Evolutionary conservation across 2,888 invertebrate species (phyloP).

Genomic region (Melipona bicolor): DNA sequence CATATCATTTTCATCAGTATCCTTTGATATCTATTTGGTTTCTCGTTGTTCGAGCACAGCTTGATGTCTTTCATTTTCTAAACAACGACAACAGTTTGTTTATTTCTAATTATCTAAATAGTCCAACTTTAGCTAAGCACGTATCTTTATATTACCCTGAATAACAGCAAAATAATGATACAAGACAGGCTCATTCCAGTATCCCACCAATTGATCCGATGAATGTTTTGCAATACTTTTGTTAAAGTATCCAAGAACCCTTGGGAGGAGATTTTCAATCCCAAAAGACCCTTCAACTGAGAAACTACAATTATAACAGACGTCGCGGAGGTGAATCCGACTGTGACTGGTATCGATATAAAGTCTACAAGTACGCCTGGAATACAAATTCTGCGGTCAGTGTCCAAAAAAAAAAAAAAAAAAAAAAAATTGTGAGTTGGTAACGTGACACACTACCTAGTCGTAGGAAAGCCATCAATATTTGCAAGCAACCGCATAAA

Average conservation of each 20-base stretch:
- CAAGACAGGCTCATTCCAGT: conserved; percentile 90
- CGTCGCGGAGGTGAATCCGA: conserved; percentile 96
- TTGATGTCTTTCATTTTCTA: conserved; percentile 91
- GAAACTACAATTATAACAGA: conserved; percentile 95
- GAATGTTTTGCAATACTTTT: conserved; percentile 89
- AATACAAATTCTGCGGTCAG: conserved; percentile 56
- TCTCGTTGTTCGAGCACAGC: conserved; percentile 82
- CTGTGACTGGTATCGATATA: conserved; percentile 95
- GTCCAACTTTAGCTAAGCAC: background rate
- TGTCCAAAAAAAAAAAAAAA: no score
- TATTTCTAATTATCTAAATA: background rate
- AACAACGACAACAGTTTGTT: background rate
- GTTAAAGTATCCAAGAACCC: conserved; percentile 91
- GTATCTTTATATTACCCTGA: conserved; percentile 88
- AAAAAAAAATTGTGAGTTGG: background rate
- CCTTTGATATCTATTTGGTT: conserved; percentile 83
- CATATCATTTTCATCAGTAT: conserved; percentile 88
- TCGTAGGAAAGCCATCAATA: conserved; percentile 92
- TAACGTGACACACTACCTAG: conserved; percentile 87
- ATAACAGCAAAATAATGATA: conserved; percentile 89
- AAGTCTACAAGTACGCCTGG: conserved; percentile 94
- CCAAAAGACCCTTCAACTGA: conserved; percentile 91
- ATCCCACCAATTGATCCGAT: conserved; percentile 89
- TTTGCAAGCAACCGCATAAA: conserved; percentile 91
- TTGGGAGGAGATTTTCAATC: conserved; percentile 89